phyloP scores from a whole-genome alignment of 2,888 invertebrate species.

The Diarsia brunnea region DNA sequence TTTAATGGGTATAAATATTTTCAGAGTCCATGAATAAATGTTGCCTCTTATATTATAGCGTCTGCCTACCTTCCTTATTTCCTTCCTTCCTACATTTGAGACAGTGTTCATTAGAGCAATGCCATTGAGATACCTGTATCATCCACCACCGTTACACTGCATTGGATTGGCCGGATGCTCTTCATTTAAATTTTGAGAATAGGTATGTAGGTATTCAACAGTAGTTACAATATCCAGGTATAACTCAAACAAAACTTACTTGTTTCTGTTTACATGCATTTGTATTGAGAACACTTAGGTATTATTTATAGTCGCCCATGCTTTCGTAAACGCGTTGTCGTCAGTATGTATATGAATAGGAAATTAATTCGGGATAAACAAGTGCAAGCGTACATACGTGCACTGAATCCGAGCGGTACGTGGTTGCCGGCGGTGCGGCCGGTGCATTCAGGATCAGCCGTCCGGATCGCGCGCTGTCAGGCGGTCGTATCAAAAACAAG shows the following conservation, averaged over 20 bases:
- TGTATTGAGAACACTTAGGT: conserved; percentile 62
- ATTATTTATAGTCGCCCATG: conserved; percentile 72
- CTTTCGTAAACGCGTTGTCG: conserved; percentile 72
- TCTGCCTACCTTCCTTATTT: not conserved
- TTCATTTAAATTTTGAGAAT: conserved; percentile 23
- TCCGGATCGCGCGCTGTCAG: conserved; percentile 74
- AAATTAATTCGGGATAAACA: conserved; percentile 73
- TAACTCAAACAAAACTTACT: not conserved
- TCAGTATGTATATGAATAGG: conserved; percentile 67
- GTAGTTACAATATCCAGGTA: not conserved
- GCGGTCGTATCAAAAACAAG: conserved; percentile 84
- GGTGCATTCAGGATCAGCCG: conserved; percentile 79
- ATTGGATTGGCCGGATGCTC: conserved; percentile 9
- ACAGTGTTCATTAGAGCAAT: conserved; percentile 38
- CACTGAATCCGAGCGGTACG: conserved; percentile 75
- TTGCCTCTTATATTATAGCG: not conserved
- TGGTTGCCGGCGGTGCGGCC: conserved; percentile 73
- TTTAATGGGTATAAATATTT: not conserved
- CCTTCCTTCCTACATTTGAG: conserved; percentile 1
- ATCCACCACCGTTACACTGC: conserved; percentile 7
- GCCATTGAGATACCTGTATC: conserved; percentile 46
- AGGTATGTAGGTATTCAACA: not conserved
- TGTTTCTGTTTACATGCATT: conserved; percentile 68
- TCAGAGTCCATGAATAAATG: not conserved
- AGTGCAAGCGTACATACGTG: conserved; percentile 83